Percentiles rank a stretch among this genome's conserved stretches.
Evolutionary conservation across 2,888 invertebrate species (phyloP).

Genomic region (Mythimna pallens): DNA sequence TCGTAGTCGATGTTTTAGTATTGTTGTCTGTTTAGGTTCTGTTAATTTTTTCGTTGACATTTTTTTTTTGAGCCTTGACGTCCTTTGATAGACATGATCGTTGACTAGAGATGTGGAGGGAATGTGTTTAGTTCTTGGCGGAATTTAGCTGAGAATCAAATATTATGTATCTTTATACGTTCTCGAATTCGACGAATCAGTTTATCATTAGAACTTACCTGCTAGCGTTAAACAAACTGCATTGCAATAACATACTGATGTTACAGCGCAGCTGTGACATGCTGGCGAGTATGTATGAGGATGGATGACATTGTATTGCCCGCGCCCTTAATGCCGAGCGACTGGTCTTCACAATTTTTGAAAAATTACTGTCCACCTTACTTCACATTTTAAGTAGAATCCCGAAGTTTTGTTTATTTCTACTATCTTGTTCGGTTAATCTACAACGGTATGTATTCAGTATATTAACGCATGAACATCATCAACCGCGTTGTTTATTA

Average conservation of each 20-base stretch:
- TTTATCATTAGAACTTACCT: slow-evolving; percentile 59
- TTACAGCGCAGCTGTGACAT: slow-evolving; percentile 69
- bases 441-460: slow-evolving; percentile 60
- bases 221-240: slow-evolving; percentile 78
- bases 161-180: slow-evolving; percentile 16
- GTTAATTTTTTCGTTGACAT: slow-evolving; percentile 25
- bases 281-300: slow-evolving; percentile 85
- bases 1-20: slow-evolving; percentile 63
- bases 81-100: slow-evolving; percentile 37
- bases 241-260: slow-evolving; percentile 69
- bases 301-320: slow-evolving; percentile 83
- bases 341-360: slow-evolving; percentile 66
- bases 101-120: slow-evolving; percentile 12
- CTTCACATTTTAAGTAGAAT: slow-evolving; percentile 8
- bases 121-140: slow-evolving; percentile 23
- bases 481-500: slow-evolving; percentile 64
- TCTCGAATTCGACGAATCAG: slow-evolving; percentile 28
- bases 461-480: slow-evolving; percentile 68
- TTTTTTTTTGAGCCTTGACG: slow-evolving; percentile 18
- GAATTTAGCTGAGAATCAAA: slow-evolving; percentile 25
- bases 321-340: slow-evolving; percentile 70
- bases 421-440: slow-evolving; percentile 39
- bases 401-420: slow-evolving; percentile 15
- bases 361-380: slow-evolving; percentile 31
- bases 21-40: slow-evolving; percentile 52